phyloP scores from a whole-genome alignment of 2,797 vertebrate genomes.

The Sus cebifrons region DNA sequence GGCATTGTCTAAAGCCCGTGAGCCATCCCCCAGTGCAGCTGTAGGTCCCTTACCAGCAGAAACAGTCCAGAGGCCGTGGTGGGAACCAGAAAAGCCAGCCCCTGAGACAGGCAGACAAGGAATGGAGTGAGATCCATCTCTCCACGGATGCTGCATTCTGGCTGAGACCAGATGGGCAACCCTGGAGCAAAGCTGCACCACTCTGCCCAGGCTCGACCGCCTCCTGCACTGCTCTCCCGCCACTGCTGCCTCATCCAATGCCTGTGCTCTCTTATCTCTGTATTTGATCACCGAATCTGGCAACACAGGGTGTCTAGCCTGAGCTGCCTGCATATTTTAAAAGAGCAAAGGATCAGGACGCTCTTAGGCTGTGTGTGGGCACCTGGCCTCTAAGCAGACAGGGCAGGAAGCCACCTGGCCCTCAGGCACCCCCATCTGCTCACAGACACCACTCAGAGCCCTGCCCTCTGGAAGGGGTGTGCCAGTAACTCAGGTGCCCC shows the following conservation, averaged over 20 bases:
- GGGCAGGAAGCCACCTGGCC: background rate
- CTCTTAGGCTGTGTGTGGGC: constrained; percentile 42
- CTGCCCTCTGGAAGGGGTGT: background rate
- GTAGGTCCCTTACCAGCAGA: background rate
- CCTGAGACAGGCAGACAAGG: background rate
- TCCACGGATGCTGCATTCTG: rapidly evolving
- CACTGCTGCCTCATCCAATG: constrained; percentile 81
- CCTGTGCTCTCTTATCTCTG: constrained; percentile 85
- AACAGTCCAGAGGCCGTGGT: background rate
- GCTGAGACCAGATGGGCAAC: constrained; percentile 60
- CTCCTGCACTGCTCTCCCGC: constrained; percentile 53
- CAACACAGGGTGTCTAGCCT: constrained; percentile 74
- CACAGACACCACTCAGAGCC: background rate
- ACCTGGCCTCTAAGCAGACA: background rate
- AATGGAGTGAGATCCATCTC: background rate
- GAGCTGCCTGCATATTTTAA: constrained; percentile 86
- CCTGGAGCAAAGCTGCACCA: constrained; percentile 72
- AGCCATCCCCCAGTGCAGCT: background rate
- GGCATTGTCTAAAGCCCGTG: background rate
- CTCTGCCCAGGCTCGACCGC: constrained; percentile 41
- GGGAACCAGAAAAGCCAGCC: background rate
- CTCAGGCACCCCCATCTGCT: background rate
- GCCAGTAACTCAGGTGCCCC: constrained; percentile 48
- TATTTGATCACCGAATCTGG: constrained; percentile 83
- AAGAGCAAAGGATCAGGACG: constrained; percentile 71